Evolutionary conservation across 2,797 vertebrate genomes (phyloP).

Genomic region (Prionace glauca): DNA sequence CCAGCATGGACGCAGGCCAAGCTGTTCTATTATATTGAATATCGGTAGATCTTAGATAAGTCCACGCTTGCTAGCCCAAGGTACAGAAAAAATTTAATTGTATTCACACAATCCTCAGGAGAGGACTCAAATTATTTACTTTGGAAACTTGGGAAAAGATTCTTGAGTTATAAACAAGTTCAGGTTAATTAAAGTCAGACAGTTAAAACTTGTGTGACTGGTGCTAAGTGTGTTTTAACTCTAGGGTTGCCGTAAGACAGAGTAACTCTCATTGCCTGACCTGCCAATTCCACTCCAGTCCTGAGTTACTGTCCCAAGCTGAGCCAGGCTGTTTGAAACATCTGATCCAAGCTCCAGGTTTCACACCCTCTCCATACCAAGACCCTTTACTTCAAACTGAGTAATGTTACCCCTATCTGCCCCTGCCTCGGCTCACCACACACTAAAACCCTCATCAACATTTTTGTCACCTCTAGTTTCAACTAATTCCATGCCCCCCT

Average conservation of each 20-base stretch:
- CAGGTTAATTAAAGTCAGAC: not conserved
- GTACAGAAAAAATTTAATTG: not conserved
- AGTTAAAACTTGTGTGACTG: not conserved
- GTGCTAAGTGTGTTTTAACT: not conserved
- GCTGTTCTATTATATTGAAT: not conserved
- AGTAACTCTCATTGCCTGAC: not conserved
- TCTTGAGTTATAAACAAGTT: not conserved
- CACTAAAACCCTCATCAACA: not conserved
- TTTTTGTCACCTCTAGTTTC: not conserved
- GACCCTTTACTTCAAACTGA: not conserved
- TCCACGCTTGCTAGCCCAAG: not conserved
- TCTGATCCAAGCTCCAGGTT: not conserved
- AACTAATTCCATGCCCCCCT: not conserved
- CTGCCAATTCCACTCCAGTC: not conserved
- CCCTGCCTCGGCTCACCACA: not conserved
- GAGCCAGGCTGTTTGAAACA: not conserved
- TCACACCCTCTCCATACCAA: not conserved
- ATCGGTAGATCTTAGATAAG: constrained; percentile 10
- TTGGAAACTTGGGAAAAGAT: constrained; percentile 20
- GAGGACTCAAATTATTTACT: not conserved
- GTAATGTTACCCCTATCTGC: not conserved
- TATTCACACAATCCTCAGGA: constrained; percentile 2
- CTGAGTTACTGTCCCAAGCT: not conserved
- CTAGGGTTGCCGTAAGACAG: not conserved
- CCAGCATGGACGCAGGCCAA: not conserved